These are phyloP conservation scores for Drosophila hydei DNA, from an alignment of 1,140 invertebrate species.

Conservation along the genomic window DNA sequence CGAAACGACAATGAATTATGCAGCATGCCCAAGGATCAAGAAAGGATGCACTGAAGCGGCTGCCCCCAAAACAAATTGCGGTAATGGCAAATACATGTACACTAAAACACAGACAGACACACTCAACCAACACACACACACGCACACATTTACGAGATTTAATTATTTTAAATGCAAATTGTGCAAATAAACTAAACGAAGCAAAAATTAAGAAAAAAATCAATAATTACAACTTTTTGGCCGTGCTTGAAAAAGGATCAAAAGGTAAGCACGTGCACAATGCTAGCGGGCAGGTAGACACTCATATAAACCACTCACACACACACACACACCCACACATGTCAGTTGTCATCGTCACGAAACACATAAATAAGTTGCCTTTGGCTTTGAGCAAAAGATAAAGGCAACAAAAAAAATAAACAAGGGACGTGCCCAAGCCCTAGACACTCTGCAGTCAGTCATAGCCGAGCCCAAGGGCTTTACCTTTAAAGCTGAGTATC, in stretches of 20 bases:
- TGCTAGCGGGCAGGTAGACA: constrained; percentile 46
- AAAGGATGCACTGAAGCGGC: constrained; percentile 61
- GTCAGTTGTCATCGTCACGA: constrained; percentile 7
- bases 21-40: constrained; percentile 38
- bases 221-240: constrained; percentile 62
- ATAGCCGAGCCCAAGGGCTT: not conserved
- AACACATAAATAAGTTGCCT: constrained; percentile 7
- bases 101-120: no score
- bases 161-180: constrained; percentile 58
- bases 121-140: no score
- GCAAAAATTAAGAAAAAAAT: constrained; percentile 47
- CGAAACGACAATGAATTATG: constrained; percentile 61
- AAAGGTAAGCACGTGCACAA: constrained; percentile 66
- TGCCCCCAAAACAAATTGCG: constrained; percentile 57
- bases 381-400: constrained; percentile 8
- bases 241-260: constrained; percentile 66
- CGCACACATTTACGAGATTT: constrained; percentile 10
- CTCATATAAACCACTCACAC: constrained; percentile 18
- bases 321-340: constrained; percentile 12
- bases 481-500: not conserved
- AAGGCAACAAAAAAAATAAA: not conserved
- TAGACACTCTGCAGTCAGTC: not conserved
- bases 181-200: constrained; percentile 48
- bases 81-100: constrained; percentile 55
- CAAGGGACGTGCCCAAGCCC: not conserved